A percentile compares a stretch with the other conserved stretches of the same genome.
Conservation (phyloP, 2,888 invertebrate species). For the Patella depressa region DNA sequence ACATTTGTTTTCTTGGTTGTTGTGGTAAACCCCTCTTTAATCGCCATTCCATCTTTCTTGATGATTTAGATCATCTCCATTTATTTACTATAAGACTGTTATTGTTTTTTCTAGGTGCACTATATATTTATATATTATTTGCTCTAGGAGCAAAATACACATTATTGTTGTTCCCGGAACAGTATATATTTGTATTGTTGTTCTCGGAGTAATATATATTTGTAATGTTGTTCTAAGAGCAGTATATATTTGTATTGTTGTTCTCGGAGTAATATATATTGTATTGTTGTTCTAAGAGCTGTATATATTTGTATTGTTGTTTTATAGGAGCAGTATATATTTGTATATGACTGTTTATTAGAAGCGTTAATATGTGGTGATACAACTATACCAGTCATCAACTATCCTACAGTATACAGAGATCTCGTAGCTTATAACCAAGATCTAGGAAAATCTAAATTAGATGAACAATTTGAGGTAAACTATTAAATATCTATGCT, state of each 20-base stretch:
- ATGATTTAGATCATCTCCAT: no score
- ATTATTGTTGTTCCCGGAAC: background rate
- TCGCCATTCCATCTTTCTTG: no score
- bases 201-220: background rate
- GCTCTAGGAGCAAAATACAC: no score
- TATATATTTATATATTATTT: no score
- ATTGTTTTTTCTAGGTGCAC: no score
- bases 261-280: conserved; percentile 1
- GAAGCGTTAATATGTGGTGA: conserved; percentile 65
- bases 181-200: background rate
- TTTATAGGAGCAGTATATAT: conserved; percentile 65
- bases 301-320: conserved; percentile 18
- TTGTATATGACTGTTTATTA: conserved; percentile 62
- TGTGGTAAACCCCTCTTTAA: no score
- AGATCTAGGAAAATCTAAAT: conserved; percentile 60
- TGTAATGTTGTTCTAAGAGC: background rate
- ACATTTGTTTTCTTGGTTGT: no score
- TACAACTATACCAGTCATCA: conserved; percentile 53
- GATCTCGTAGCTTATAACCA: conserved; percentile 59
- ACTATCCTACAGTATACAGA: conserved; percentile 55
- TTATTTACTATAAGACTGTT: no score
- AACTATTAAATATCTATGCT: background rate
- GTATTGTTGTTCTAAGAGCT: background rate
- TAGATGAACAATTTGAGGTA: conserved; percentile 63
- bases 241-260: background rate